Evolutionary conservation across 2,797 vertebrate genomes (phyloP).

Genomic region (Spea hammondii): DNA sequence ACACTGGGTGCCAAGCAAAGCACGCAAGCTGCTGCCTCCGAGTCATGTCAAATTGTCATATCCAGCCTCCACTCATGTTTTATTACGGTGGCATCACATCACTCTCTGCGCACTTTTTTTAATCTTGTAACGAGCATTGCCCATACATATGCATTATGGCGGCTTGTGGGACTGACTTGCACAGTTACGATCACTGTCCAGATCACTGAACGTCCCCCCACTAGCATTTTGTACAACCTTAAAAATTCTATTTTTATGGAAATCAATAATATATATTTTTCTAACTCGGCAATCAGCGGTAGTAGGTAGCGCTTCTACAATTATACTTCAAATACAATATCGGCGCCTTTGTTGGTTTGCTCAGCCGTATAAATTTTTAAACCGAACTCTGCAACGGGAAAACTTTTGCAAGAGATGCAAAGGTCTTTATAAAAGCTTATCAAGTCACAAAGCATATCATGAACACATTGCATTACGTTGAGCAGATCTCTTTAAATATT

Average conservation of each 20-base stretch:
- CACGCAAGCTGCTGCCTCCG: too few relatives aligned
- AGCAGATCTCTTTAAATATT: constrained; percentile 48
- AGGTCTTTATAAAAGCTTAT: constrained; percentile 18
- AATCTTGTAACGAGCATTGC: too few relatives aligned
- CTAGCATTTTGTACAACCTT: neutral
- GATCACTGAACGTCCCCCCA: neutral
- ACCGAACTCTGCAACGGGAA: constrained; percentile 28
- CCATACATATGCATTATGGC: too few relatives aligned
- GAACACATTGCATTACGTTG: constrained; percentile 21
- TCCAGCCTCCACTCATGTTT: too few relatives aligned
- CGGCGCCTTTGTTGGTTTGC: constrained; percentile 19
- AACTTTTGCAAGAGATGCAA: constrained; percentile 37
- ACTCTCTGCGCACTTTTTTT: too few relatives aligned
- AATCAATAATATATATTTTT: neutral
- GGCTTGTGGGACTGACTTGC: too few relatives aligned
- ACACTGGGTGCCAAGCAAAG: too few relatives aligned
- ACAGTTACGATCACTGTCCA: too few relatives aligned
- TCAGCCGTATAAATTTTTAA: constrained; percentile 29
- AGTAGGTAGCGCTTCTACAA: neutral
- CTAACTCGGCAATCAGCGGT: neutral
- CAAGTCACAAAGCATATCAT: constrained; percentile 21
- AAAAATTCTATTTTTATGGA: neutral
- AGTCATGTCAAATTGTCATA: too few relatives aligned
- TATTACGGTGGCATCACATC: too few relatives aligned
- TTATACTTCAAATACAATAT: neutral